Evolutionary conservation across 2,113 vertebrate genomes (phyloP).

Genomic region (Callipepla squamata): DNA sequence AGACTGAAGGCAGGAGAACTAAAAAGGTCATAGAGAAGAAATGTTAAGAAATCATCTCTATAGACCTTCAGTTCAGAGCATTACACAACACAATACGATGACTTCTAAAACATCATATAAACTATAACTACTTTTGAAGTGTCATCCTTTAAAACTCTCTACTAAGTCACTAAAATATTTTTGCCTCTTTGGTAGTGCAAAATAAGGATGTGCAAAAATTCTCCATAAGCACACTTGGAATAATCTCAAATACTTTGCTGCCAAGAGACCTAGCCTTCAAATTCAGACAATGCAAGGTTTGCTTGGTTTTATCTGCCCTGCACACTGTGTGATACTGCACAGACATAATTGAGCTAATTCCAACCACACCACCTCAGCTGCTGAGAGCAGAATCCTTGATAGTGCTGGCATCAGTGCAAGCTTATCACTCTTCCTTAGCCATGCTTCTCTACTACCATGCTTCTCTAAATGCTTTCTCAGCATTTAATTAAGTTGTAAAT

Average conservation of each 20-base stretch:
- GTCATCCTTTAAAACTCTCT: not conserved
- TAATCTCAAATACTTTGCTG: not conserved
- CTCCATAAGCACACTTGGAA: not conserved
- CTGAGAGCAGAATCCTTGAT: slow-evolving; percentile 30
- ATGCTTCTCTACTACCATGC: not conserved
- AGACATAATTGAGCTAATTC: not conserved
- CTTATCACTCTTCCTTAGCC: not conserved
- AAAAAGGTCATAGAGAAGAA: not conserved
- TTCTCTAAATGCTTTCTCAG: slow-evolving; percentile 34
- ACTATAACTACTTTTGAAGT: not conserved
- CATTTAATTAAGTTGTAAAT: slow-evolving; percentile 32
- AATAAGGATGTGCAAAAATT: not conserved
- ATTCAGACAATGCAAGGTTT: not conserved
- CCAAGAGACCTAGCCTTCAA: not conserved
- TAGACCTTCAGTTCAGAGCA: not conserved
- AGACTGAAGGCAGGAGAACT: not conserved
- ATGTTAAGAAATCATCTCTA: not conserved
- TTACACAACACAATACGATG: not conserved
- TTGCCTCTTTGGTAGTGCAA: not conserved
- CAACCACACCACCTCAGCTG: not conserved
- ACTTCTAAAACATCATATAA: not conserved
- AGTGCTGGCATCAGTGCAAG: not conserved
- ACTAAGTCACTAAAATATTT: not conserved
- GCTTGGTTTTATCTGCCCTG: not conserved
- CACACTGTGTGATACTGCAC: fast-evolving